These are phyloP conservation scores for Echinops telfairi DNA, from an alignment of 2,113 vertebrate genomes.

Conservation along the genomic window DNA sequence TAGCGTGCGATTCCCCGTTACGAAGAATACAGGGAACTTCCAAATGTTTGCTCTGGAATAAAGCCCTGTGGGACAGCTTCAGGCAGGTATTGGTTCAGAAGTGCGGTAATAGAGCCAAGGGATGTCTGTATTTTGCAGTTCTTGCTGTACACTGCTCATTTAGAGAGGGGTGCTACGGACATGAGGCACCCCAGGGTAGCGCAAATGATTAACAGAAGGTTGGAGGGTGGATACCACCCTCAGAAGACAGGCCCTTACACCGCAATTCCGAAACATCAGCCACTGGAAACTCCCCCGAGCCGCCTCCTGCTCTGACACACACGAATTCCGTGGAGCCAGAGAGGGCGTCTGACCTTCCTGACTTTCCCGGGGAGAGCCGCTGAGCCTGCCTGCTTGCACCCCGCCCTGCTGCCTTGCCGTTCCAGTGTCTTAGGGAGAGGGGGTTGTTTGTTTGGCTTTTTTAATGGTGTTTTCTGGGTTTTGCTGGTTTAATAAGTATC, in stretches of 20 bases:
- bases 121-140: not conserved
- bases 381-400: no score
- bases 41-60: not conserved
- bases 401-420: not conserved
- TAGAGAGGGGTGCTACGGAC: not conserved
- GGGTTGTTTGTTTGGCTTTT: not conserved
- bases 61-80: not conserved
- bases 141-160: no score
- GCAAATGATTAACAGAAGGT: not conserved
- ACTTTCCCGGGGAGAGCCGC: not conserved
- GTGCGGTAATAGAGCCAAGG: no score
- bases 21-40: not conserved
- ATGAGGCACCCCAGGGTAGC: not conserved
- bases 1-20: not conserved
- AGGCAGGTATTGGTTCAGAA: not conserved
- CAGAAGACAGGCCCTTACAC: not conserved
- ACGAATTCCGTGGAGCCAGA: not conserved
- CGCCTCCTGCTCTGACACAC: not conserved
- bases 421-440: not conserved
- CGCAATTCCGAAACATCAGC: not conserved
- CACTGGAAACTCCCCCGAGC: not conserved
- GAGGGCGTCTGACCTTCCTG: not conserved
- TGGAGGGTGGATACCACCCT: not conserved
- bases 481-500: conserved; percentile 13
- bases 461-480: no score